These are phyloP conservation scores for Paracanthobrama guichenoti DNA, from an alignment of 2,113 vertebrate species.

Conservation along the genomic window DNA sequence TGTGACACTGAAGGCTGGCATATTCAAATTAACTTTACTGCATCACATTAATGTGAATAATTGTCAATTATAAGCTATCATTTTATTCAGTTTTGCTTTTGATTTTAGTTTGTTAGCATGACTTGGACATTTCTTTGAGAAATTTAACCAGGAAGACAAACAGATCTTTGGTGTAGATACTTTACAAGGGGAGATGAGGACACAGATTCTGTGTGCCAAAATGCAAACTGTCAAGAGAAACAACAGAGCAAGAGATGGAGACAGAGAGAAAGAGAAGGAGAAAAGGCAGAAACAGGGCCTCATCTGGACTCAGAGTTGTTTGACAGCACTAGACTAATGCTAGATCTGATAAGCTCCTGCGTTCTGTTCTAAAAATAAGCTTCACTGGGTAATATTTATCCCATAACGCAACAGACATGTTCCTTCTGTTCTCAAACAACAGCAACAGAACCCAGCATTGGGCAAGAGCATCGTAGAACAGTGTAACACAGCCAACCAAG, in stretches of 20 bases:
- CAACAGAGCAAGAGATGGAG: slow-evolving; percentile 27
- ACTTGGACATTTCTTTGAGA: not conserved
- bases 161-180: not conserved
- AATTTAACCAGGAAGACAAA: not conserved
- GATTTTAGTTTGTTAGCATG: not conserved
- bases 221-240: slow-evolving; percentile 15
- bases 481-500: not conserved
- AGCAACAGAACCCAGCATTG: not conserved
- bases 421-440: slow-evolving; percentile 5
- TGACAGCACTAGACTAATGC: slow-evolving; percentile 46
- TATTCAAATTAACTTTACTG: too few species aligned
- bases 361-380: slow-evolving; percentile 35
- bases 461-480: not conserved
- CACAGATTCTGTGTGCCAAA: slow-evolving; percentile 4
- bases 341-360: slow-evolving; percentile 26
- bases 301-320: slow-evolving; percentile 40
- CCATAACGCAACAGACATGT: slow-evolving; percentile 25
- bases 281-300: slow-evolving; percentile 32
- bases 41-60: too few species aligned
- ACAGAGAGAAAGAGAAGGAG: slow-evolving; percentile 7
- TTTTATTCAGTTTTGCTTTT: not conserved
- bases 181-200: slow-evolving; percentile 25
- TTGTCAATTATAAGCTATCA: too few species aligned
- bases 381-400: slow-evolving; percentile 28
- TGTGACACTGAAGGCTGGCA: too few species aligned